Evolutionary conservation across 2,888 invertebrate genomes (phyloP), one percentile per base, ranked within the genome.

Genomic region (Lobophora halterata): DNA sequence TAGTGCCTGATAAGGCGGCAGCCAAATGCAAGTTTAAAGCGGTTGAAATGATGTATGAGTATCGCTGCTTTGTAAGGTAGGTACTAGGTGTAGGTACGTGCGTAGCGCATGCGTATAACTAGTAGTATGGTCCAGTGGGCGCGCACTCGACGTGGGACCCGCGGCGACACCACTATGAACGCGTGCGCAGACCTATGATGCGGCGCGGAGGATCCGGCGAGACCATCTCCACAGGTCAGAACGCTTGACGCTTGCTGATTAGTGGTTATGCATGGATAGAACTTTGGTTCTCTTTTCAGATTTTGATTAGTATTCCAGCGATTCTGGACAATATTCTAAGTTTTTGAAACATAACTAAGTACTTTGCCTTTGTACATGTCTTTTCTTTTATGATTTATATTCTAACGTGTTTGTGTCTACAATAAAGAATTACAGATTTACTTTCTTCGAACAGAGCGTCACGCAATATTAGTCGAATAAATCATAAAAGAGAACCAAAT

Each of bases 121-220:
- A 50, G 75, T 78, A 77, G 80, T 79, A 50, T 76, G 75, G 81
- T 81, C 66, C 79, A 85, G 88, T 87, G 86, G 85, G 86, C 65
- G 81, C 82, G 61, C 83, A 83, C 85, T 93, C 95, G 35, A 96
- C 96, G 72, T 96, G 96, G 96, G 95, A 96, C 88, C 96, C 96
- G 56, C 90, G 95, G 53, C 90, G 95, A 39, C 94, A 96, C 74
- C 93, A 95, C 89, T 96, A 96, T 87, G 96, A 96, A 89, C 95
- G 96, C 80, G 91, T 96, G 76, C 93, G 93, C 67, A 91, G 93
- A 62, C 90, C 91, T 58, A 67, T 90, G 61, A 82, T 91, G 68
- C 89, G 91, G 70, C 89, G 91, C 59, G 81, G 88, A 47, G 93
- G 90, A 58, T 91, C 91, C 61, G 91, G 91, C 58, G 92, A 92